phyloP scores from a whole-genome alignment of 2,113 vertebrate genomes.

The Okapia johnstoni region DNA sequence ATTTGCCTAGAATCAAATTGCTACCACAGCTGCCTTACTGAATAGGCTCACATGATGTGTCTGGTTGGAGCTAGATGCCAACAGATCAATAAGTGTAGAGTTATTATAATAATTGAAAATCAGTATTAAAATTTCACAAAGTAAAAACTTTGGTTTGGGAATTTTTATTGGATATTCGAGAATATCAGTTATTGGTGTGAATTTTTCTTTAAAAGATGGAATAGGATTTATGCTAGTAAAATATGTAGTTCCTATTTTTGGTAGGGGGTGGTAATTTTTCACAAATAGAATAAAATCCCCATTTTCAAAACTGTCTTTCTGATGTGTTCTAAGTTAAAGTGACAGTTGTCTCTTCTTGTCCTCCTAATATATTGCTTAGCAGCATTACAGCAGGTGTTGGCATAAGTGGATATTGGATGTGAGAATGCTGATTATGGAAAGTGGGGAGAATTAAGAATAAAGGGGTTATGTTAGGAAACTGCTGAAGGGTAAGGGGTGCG shows the following conservation, averaged over 20 bases:
- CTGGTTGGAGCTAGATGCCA: conserved; percentile 29
- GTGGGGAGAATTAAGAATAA: neutral
- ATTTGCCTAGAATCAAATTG: conserved; percentile 18
- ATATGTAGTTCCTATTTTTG: neutral
- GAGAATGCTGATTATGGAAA: conserved; percentile 19
- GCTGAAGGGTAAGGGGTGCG: neutral
- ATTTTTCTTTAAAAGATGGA: neutral
- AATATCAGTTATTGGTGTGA: conserved; percentile 47
- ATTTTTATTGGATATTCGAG: conserved; percentile 61
- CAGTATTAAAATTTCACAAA: conserved; percentile 63
- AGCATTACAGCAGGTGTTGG: neutral
- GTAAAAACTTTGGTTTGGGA: conserved; percentile 56
- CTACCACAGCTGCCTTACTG: conserved; percentile 8
- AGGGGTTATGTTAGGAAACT: conserved; percentile 13
- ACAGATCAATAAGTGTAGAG: neutral
- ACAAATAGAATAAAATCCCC: neutral
- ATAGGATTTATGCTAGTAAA: neutral
- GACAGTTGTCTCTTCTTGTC: neutral
- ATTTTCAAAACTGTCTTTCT: conserved; percentile 1
- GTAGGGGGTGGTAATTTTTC: conserved; percentile 10
- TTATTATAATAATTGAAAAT: conserved; percentile 63
- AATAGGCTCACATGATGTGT: conserved; percentile 10
- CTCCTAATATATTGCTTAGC: neutral
- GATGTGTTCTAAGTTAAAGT: neutral
- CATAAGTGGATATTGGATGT: neutral